Evolutionary conservation across 2,888 invertebrate species (phyloP).

Genomic region (Cetonia aurata): DNA sequence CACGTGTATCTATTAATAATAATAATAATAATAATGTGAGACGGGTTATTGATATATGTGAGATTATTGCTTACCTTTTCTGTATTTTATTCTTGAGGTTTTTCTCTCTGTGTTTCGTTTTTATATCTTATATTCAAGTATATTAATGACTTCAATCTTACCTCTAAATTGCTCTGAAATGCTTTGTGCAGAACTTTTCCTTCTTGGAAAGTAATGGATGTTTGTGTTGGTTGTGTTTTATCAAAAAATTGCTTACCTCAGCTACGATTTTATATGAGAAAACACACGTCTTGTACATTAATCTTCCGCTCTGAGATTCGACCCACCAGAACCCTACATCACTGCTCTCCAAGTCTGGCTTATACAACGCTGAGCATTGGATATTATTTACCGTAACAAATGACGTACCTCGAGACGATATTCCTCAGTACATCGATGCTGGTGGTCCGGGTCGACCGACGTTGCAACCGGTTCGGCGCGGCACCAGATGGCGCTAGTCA

Average conservation of each 20-base stretch:
- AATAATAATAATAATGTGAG: too few relatives aligned
- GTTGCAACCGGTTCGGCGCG: conserved; percentile 1
- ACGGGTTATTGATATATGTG: too few relatives aligned
- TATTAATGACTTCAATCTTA: too few relatives aligned
- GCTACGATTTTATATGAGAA: not conserved
- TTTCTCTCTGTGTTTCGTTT: too few relatives aligned
- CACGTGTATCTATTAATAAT: too few relatives aligned
- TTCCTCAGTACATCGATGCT: conserved; percentile 2
- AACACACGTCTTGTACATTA: not conserved
- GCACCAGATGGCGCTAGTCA: conserved; percentile 50
- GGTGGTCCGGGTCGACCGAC: not conserved
- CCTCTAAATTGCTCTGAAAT: too few relatives aligned
- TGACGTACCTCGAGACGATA: not conserved
- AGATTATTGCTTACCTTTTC: too few relatives aligned
- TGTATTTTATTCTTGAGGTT: too few relatives aligned
- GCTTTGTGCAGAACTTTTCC: too few relatives aligned
- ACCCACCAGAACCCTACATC: not conserved
- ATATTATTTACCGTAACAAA: conserved; percentile 14
- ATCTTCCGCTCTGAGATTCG: not conserved
- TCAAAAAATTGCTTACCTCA: not conserved
- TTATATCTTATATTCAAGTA: too few relatives aligned
- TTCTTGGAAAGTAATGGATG: too few relatives aligned
- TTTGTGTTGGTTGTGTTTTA: not conserved
- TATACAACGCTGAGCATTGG: not conserved
- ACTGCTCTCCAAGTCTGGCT: not conserved